A percentile compares a stretch with the other conserved stretches of the same genome.
phyloP scores from a whole-genome alignment of 2,113 vertebrate species.

The Onychostoma macrolepis region DNA sequence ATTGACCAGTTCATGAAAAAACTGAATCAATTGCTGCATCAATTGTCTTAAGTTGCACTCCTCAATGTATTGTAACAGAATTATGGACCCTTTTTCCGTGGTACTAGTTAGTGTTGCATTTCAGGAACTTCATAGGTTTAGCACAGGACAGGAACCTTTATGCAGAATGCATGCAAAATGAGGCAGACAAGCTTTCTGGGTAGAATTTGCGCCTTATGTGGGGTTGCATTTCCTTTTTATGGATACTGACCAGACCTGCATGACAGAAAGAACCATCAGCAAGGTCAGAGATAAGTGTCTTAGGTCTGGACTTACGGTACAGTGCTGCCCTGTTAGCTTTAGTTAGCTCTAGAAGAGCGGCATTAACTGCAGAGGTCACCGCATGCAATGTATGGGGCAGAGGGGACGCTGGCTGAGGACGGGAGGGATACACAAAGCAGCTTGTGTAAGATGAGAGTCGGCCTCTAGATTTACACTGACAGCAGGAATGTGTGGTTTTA shows the following conservation, averaged over 20 bases:
- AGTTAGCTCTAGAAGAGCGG: neutral
- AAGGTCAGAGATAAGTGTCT: neutral
- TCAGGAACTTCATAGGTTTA: neutral
- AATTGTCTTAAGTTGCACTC: neutral
- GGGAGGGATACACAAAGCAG: neutral
- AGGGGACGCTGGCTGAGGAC: neutral
- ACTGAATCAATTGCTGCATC: too few relatives aligned
- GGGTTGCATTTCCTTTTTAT: neutral
- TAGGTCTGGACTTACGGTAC: neutral
- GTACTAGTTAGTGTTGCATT: neutral
- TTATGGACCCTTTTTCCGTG: neutral
- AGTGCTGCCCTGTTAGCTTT: neutral
- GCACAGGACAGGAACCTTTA: neutral
- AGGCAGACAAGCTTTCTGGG: neutral
- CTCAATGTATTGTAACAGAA: neutral
- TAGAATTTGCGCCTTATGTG: neutral
- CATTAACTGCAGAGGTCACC: conserved; percentile 18
- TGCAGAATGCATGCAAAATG: neutral
- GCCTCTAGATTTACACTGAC: conserved; percentile 52
- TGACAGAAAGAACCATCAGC: neutral
- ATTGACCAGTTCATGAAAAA: too few relatives aligned
- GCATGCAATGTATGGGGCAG: conserved; percentile 9
- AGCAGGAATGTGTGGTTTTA: conserved; percentile 57
- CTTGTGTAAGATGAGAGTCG: conserved; percentile 30
- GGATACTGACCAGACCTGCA: neutral